Percentiles rank a stretch among this genome's conserved stretches.
Evolutionary conservation across 2,113 vertebrate genomes (phyloP).

Genomic region (Callorhinus ursinus): DNA sequence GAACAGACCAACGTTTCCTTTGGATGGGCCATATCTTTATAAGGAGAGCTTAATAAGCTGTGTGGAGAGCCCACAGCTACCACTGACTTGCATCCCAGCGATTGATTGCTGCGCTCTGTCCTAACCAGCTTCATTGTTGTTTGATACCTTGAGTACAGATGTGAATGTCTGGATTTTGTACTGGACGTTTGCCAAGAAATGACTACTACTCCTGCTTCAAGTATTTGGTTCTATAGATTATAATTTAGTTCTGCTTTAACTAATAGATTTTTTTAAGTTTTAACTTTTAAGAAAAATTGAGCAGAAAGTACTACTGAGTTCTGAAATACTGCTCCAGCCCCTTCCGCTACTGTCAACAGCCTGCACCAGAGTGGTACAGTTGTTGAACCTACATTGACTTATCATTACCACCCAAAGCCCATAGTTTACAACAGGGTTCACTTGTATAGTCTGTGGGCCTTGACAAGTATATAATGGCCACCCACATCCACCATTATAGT

Average conservation of each 20-base stretch:
- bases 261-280: background rate
- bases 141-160: background rate
- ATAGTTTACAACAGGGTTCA: background rate
- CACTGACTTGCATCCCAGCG: background rate
- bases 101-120: background rate
- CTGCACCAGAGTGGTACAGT: background rate
- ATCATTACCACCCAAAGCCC: background rate
- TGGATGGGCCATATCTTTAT: background rate
- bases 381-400: background rate
- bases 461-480: background rate
- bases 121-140: background rate
- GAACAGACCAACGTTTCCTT: background rate
- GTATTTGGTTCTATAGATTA: background rate
- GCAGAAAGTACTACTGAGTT: background rate
- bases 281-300: background rate
- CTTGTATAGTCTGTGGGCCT: background rate
- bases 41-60: background rate
- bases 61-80: background rate
- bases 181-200: background rate
- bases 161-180: background rate
- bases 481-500: background rate
- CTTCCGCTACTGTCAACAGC: background rate
- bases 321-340: no score
- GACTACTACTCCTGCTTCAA: background rate
- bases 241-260: slow-evolving; percentile 8